phyloP scores from a whole-genome alignment of 2,797 vertebrate species.

The Anguilla marmorata region DNA sequence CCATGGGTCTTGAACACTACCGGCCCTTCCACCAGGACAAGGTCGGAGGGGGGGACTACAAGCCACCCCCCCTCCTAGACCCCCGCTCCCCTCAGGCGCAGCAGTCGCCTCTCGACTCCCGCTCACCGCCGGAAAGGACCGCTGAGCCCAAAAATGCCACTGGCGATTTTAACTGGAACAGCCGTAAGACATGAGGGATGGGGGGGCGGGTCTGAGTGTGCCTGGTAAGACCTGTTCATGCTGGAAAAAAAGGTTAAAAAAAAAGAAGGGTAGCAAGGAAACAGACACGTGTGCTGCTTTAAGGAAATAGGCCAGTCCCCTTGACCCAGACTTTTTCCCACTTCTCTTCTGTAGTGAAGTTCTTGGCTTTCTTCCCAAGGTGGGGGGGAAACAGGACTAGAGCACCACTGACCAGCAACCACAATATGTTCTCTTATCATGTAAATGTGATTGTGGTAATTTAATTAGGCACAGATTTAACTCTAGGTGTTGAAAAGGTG shows the following conservation, averaged over 20 bases:
- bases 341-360: constrained; percentile 39
- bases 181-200: constrained; percentile 80
- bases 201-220: constrained; percentile 44
- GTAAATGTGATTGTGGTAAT: constrained; percentile 46
- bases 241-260: not conserved
- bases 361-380: constrained; percentile 40
- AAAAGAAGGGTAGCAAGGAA: constrained; percentile 46
- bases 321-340: constrained; percentile 38
- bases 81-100: constrained; percentile 90
- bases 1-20: constrained; percentile 86
- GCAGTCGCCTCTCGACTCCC: constrained; percentile 89
- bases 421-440: constrained; percentile 28
- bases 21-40: constrained; percentile 87
- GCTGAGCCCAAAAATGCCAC: constrained; percentile 80
- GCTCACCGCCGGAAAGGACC: constrained; percentile 86
- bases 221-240: constrained; percentile 27
- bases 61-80: constrained; percentile 81
- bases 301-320: constrained; percentile 45
- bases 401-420: constrained; percentile 61
- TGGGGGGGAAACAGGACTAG: constrained; percentile 42
- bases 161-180: constrained; percentile 89
- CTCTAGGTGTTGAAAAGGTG: constrained; percentile 23
- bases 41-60: constrained; percentile 68
- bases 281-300: constrained; percentile 66
- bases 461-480: constrained; percentile 44